Percentiles rank a stretch among this genome's conserved stretches.
phyloP scores from a whole-genome alignment of 1,140 invertebrate genomes.

The Brachionus koreanus region DNA sequence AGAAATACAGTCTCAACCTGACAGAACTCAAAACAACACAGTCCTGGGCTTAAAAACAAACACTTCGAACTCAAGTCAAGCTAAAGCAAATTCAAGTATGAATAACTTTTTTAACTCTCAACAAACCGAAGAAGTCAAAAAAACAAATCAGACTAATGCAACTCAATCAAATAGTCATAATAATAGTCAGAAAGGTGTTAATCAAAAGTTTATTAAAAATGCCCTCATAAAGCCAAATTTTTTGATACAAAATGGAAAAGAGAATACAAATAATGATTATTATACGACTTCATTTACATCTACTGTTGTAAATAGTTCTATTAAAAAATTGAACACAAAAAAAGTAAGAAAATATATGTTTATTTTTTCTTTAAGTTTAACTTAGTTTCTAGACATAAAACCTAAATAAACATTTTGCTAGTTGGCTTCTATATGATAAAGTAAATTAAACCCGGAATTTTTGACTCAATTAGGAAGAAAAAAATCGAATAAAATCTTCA shows the following conservation, averaged over 20 bases:
- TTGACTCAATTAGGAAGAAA: too few relatives aligned
- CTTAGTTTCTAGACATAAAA: neutral
- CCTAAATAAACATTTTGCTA: neutral
- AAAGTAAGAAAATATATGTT: neutral
- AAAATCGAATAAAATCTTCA: too few relatives aligned
- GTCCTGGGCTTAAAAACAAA: neutral
- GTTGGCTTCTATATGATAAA: neutral
- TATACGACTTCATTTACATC: conserved; percentile 33
- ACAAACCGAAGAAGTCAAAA: neutral
- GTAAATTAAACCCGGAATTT: too few relatives aligned
- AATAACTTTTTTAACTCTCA: conserved; percentile 12
- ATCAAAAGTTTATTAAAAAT: conserved; percentile 24
- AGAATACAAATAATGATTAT: conserved; percentile 21
- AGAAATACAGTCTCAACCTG: neutral
- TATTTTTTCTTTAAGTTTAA: neutral
- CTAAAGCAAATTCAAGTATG: neutral
- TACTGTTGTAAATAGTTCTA: conserved; percentile 35
- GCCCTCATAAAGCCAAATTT: conserved; percentile 17
- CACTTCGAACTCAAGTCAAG: neutral
- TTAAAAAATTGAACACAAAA: conserved; percentile 30
- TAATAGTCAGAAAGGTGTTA: neutral
- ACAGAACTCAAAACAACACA: neutral
- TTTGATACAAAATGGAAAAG: neutral
- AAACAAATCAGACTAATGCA: neutral
- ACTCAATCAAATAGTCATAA: neutral